Base-by-base conservation (phyloP, 2,888 invertebrate species). In the Latheticus oryzae region DNA sequence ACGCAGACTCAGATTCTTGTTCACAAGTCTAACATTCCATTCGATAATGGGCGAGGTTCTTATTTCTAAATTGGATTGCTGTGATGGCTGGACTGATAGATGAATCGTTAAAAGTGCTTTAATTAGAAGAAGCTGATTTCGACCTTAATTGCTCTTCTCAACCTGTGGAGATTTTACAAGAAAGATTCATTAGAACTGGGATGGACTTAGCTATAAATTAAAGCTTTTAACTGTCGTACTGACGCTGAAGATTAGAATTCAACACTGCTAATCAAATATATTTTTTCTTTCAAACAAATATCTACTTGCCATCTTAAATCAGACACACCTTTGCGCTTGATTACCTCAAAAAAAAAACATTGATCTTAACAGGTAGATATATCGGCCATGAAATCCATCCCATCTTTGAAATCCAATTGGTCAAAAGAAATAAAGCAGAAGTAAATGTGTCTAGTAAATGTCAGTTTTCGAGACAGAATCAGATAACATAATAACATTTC, bases 401-500 rank as follows among this genome's bases (percentile, higher is more conserved):
- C 23, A 40, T 47, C n/a, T n/a, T n/a, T n/a, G 26, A 9, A 19
- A 50, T 37, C 43, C 60, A 56, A 61, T 61, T 60, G 60, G 61
- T 53, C 38, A 45, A 57, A 35, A 47, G 13, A 57, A 58, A 65
- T 58, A 53, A 67, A 64, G 64, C 63, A 63, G 30, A 15, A 48
- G 60, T 60, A 55, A 58, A 55, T 60, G 38, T 50, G 59, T 52
- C 61, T 55, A 69, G 57, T 73, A 73, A 73, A 73, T 67, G 73
- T 73, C 73, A 71, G 33, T 30, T 53, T 55, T 24, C 56, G 57
- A 53, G 57, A 51, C 55, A 57, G 60, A 62, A 73, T 72, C 73
- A 72, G 73, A 73, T 73, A 73, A 73, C 73, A 72, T 71, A 70
- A 73, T 73, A 73, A 72, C 64, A 64, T 61, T 58, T 67, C 61